Base-by-base conservation (phyloP, 2,888 invertebrate species). In the Dolomedes plantarius region DNA sequence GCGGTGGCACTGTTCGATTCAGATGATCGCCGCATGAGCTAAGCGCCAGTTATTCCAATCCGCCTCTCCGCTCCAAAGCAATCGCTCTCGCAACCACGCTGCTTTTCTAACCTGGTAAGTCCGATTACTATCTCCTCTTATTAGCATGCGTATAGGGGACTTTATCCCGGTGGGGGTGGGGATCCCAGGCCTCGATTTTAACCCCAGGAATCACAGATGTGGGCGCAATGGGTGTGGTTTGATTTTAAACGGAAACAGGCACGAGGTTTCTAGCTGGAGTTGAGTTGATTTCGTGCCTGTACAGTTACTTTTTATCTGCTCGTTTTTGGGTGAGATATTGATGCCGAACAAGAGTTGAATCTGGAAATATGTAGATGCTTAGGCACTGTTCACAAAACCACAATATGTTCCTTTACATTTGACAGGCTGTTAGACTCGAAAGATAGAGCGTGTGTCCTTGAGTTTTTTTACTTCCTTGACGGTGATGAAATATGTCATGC, bases 1-100 rank as follows among this genome's bases (percentile, higher is more conserved):
- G 77, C 77, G 77, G 68, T 77, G 77, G 77, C 77, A 56, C 67
- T 32, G 68, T 68, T 50, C 68, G 29, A 5, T 50, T 67, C 56
- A 77, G 77, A 56, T 31, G 68, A 50, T 36, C 67, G 68, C 65
- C 46, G 76, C 23, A 56, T 29, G 77, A 76, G 56, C 56, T 56
- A 56, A 56, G 56, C 65, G 56, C 56, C 19, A 56, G 65, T 31
- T 23, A 65, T 23, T 29, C 56, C 56, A 56, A 56, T 46, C 56
- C 23, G 56, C 56, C 56, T 56, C 56, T 56, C 56, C 23, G 56
- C 56, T 56, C 56, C 56, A 56, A 50, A 65, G 65, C 56, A 19
- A 56, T 23, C 16, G 56, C 56, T 56, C 56, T 56, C 19, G 56
- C 56, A 7, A 56, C 56, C 56, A 56, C 56, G 56, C 56, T 23